phyloP scores from a whole-genome alignment of 1,140 invertebrate genomes.

The Drosophila lacertosa region DNA sequence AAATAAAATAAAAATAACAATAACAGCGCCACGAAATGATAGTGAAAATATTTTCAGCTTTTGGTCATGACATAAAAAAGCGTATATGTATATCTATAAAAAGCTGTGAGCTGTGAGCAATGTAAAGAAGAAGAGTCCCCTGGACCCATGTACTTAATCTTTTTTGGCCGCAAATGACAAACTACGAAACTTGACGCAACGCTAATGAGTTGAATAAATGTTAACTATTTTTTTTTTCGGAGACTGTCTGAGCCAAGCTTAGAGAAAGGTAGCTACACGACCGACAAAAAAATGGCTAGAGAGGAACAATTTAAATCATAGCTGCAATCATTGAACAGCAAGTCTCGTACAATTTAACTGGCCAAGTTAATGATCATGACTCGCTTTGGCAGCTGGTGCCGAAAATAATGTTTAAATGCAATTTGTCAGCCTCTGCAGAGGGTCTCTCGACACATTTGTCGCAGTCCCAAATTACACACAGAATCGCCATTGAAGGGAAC shows the following conservation, averaged over 20 bases:
- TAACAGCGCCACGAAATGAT: constrained; percentile 77
- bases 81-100: constrained; percentile 34
- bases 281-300: background rate
- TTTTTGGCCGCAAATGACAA: background rate
- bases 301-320: constrained; percentile 5
- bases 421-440: constrained; percentile 14
- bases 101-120: constrained; percentile 59
- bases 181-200: constrained; percentile 37
- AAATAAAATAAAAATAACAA: constrained; percentile 52
- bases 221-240: background rate
- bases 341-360: background rate
- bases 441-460: constrained; percentile 8
- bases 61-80: constrained; percentile 78
- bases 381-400: background rate
- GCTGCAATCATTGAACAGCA: background rate
- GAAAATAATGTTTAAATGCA: constrained; percentile 2
- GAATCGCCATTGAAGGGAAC: background rate
- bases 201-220: constrained; percentile 62
- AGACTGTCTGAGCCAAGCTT: background rate
- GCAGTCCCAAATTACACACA: background rate
- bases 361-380: constrained; percentile 17
- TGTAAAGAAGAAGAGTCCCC: constrained; percentile 16
- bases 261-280: constrained; percentile 26
- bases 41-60: constrained; percentile 76
- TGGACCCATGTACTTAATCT: background rate